Base-by-base conservation (phyloP, 2,113 vertebrate species). In the Podilymbus podiceps region DNA sequence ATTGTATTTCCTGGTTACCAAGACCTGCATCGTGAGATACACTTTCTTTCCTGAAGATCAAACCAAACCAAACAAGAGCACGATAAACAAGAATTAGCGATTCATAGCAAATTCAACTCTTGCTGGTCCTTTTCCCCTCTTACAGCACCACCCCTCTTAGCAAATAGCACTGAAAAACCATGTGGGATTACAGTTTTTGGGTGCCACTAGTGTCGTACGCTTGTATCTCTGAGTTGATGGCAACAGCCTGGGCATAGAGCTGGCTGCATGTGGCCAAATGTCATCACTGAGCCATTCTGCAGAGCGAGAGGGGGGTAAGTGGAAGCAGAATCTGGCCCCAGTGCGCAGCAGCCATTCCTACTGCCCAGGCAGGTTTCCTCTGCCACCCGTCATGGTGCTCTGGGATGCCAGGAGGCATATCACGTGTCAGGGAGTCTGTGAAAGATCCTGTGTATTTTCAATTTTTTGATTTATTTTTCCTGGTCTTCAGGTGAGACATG, bases 331-430 rank as follows among this genome's bases (percentile, higher is more conserved):
- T 80, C 31, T 60, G 11, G 7, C 25, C 21, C 56, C 4, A 3
- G 49, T 6, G 15, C 31, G 44, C 12, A 52, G 56, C 12, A 64
- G 38, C 25, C 15, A 1, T 44, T 75, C 30, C 62, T 79, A n/a
- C 56, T 14, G 7, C 47, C 42, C 60, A 33, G 44, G 31, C 8
- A 40, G 5, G 4, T 72, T 82, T 66, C 5, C 23, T 89, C 21
- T 79, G 20, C 42, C 31, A 46, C 19, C 4, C 0, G 0, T 23
- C 0, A 0, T 50, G 30, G 30, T 23, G 40, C 13, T 58, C 47
- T 72, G 63, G 27, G 64, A 24, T 92, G 47, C 47, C n/a, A 55
- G 31, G n/a, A 56, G 7, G n/a, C 14, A 74, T 33, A 4, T 24
- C 47, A 5, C 1, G 0, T 5, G 4, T 44, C 55, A 64, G 33